These are phyloP conservation scores for Archivesica marissinica DNA, from an alignment of 1,140 invertebrate species.

Conservation along the genomic window DNA sequence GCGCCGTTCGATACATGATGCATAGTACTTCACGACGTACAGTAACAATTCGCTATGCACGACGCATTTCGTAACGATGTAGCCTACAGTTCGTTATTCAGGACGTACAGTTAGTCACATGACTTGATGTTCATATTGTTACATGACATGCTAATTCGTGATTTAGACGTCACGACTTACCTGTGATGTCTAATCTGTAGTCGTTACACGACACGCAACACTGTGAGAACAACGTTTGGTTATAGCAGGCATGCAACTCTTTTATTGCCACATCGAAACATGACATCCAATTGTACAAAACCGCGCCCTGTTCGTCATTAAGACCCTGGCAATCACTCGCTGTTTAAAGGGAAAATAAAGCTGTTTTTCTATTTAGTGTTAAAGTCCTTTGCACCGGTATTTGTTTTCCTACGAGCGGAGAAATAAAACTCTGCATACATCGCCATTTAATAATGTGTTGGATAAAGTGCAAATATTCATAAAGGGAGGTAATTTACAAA, in stretches of 20 bases:
- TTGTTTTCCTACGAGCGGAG: neutral
- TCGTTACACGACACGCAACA: conserved; percentile 39
- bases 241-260: conserved; percentile 17
- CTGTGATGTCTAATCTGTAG: neutral
- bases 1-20: neutral
- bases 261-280: conserved; percentile 4
- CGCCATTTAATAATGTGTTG: neutral
- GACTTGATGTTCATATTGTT: neutral
- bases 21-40: neutral
- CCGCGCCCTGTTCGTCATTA: neutral
- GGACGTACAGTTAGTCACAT: neutral
- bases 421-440: neutral
- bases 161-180: too few relatives aligned
- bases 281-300: conserved; percentile 6
- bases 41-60: neutral
- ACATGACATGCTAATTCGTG: neutral
- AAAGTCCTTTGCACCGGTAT: neutral
- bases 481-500: too few relatives aligned
- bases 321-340: neutral
- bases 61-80: neutral
- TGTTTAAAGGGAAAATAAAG: neutral
- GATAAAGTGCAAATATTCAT: too few relatives aligned
- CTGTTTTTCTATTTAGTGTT: neutral
- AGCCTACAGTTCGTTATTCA: neutral
- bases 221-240: conserved; percentile 42